Percentiles rank a stretch among this genome's conserved stretches.
These are phyloP conservation scores for Ranitomeya variabilis DNA, from an alignment of 2,113 vertebrate species.

Conservation along the genomic window DNA sequence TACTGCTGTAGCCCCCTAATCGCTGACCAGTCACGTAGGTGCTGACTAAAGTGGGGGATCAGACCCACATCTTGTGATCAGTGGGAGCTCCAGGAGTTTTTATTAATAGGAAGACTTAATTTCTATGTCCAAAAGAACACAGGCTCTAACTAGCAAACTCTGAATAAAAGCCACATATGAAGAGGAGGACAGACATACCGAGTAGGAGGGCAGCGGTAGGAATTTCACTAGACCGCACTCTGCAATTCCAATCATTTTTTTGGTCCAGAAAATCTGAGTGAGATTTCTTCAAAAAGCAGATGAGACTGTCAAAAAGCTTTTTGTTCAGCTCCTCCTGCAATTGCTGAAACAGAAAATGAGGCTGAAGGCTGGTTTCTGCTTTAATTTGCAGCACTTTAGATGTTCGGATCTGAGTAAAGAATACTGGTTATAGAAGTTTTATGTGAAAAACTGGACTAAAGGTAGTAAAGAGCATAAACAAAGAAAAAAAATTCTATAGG, in stretches of 20 bases:
- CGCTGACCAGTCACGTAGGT: not conserved
- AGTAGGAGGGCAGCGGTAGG: conserved; percentile 90
- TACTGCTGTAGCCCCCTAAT: not conserved
- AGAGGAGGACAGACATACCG: conserved; percentile 69
- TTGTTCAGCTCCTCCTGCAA: conserved; percentile 90
- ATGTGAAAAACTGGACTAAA: too few species aligned
- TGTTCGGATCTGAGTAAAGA: too few species aligned
- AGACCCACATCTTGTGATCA: too few species aligned
- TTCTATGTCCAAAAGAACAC: not conserved
- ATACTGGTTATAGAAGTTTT: too few species aligned
- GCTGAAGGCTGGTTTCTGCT: not conserved
- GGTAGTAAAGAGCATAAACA: too few species aligned
- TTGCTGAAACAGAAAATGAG: conserved; percentile 67
- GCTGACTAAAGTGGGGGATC: too few species aligned
- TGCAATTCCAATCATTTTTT: conserved; percentile 76
- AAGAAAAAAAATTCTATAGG: too few species aligned
- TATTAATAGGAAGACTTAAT: not conserved
- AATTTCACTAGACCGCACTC: conserved; percentile 87
- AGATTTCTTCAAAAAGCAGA: conserved; percentile 81
- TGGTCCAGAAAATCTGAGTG: conserved; percentile 71
- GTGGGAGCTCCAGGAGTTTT: too few species aligned
- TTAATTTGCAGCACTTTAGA: not conserved
- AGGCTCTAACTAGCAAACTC: not conserved
- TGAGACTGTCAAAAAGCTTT: conserved; percentile 83
- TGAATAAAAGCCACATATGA: not conserved